Evolutionary conservation across 2,797 vertebrate genomes (phyloP).

Genomic region (Spizella passerina): DNA sequence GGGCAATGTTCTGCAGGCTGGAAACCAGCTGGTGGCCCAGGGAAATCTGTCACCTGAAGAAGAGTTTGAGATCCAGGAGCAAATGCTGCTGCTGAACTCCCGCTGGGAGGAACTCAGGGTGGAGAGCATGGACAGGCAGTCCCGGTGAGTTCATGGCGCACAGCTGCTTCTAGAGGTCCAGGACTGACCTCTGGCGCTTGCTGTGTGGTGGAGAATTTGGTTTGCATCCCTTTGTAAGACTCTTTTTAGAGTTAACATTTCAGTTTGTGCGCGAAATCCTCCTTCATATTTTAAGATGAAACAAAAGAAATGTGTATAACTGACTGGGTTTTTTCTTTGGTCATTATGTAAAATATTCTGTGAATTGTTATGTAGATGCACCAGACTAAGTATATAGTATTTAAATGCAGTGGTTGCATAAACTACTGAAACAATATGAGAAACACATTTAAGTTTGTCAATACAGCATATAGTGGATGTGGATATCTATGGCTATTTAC

Average conservation of each 20-base stretch:
- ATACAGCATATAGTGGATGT: neutral
- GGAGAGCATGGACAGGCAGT: constrained; percentile 95
- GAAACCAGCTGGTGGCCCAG: constrained; percentile 93
- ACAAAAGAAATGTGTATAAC: neutral
- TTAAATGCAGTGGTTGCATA: neutral
- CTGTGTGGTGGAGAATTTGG: neutral
- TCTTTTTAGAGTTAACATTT: neutral
- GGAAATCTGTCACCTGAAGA: constrained; percentile 92
- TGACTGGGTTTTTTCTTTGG: neutral
- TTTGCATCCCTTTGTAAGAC: neutral
- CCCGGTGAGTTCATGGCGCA: constrained; percentile 79
- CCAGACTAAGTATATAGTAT: neutral
- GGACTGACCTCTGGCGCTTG: neutral
- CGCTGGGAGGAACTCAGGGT: constrained; percentile 94
- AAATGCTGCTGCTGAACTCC: constrained; percentile 94
- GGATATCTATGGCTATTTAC: neutral
- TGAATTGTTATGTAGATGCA: neutral
- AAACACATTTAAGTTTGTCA: neutral
- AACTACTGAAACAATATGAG: neutral
- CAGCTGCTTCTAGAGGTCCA: neutral
- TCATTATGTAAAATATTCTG: neutral
- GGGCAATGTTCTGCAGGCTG: constrained; percentile 93
- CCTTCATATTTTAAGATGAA: neutral
- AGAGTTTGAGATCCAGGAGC: constrained; percentile 95
- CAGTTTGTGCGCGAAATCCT: neutral